Base-by-base conservation (phyloP, 2,888 invertebrate species). In the Eristalis pertinax region DNA sequence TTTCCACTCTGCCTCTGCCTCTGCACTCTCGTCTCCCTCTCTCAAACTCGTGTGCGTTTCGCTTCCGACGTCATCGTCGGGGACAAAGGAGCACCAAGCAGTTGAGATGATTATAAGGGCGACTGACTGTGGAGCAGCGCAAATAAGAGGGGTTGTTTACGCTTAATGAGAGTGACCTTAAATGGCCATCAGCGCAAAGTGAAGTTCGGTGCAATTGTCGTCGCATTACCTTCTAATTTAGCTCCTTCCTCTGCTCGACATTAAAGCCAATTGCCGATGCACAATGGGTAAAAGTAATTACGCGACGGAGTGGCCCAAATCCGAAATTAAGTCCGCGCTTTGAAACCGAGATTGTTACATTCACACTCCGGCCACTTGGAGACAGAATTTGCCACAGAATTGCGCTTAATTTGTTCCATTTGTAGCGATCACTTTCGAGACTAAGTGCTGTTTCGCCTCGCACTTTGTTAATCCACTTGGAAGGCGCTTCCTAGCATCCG, bases 41-140 rank as follows among this genome's bases (percentile, higher is more conserved):
- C 38, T 2, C 38, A 2, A 1, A 11, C 35, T 35, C 35, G 38
- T 38, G 32, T 32, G 32, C 32, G 32, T 32, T 32, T 1, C 32
- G 32, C 13, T 38, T 8, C 13, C 13, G 19, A 43, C 43, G 15
- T 7, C 43, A 7, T n/a, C 50, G 19, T 50, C 35, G 24, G 41
- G n/a, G 60, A 86, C 82, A 86, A 86, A 82, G 85, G 38, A 73
- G 26, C 58, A 32, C 58, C 22, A n/a, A 79, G 29, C 38, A 77
- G 73, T 83, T 70, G 62, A 78, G 70, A 78, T 78, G 78, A 86
- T 86, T 82, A 74, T 83, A 82, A 78, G 82, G 70, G 83, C 83
- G 68, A 62, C 38, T 64, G 65, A 70, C 41, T 41, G 56, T 32
- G 72, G 32, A 62, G 5, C 11, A 32, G 67, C 63, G 56, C 73